Percentiles rank a stretch among this genome's conserved stretches.
These are phyloP conservation scores for Cebus imitator DNA, from an alignment of 2,113 vertebrate species.

Conservation along the genomic window DNA sequence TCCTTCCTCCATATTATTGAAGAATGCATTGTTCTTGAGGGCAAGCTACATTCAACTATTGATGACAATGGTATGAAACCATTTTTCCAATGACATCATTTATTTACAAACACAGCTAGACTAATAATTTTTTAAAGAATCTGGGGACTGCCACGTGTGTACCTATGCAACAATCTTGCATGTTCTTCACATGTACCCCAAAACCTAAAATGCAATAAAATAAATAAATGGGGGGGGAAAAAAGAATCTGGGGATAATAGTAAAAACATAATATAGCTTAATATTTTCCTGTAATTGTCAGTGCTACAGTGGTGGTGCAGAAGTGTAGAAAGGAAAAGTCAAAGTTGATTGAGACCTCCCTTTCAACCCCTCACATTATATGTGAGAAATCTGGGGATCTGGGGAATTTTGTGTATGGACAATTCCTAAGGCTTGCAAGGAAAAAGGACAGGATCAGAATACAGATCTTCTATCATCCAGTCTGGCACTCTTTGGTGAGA, in stretches of 20 bases:
- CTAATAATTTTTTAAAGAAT: not conserved
- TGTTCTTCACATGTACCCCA: too few relatives aligned
- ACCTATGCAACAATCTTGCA: too few relatives aligned
- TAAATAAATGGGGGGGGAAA: too few relatives aligned
- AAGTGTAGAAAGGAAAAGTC: not conserved
- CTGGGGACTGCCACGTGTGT: too few relatives aligned
- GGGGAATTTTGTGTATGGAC: not conserved
- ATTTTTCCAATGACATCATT: not conserved
- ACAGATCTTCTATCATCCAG: not conserved
- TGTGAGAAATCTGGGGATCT: not conserved
- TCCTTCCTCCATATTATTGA: not conserved
- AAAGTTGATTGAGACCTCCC: not conserved
- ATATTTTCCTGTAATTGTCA: not conserved
- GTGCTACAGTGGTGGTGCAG: not conserved
- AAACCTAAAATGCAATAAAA: too few relatives aligned
- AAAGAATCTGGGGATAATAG: not conserved
- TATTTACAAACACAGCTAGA: conserved; percentile 29
- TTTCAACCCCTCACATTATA: not conserved
- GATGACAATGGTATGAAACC: not conserved
- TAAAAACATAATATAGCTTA: not conserved
- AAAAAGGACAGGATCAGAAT: not conserved
- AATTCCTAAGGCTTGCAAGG: not conserved
- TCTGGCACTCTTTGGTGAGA: not conserved
- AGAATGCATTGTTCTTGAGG: not conserved
- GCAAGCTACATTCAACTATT: not conserved